These are phyloP conservation scores for Creontiades dilutus DNA, from an alignment of 2,888 invertebrate species.

Conservation along the genomic window DNA sequence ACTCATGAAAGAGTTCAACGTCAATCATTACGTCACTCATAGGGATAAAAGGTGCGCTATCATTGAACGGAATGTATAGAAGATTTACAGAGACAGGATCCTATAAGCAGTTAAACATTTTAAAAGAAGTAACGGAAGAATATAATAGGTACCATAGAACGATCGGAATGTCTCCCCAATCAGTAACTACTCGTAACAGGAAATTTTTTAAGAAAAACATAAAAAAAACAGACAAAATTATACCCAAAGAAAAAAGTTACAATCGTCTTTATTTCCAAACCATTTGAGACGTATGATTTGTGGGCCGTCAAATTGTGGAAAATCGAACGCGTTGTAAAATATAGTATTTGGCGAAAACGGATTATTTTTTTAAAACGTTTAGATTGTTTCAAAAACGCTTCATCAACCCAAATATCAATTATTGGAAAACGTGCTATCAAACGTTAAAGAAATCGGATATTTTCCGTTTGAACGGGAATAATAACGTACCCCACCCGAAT, in stretches of 20 bases:
- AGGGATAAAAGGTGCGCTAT: not conserved
- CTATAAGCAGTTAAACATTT: no score
- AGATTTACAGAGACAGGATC: not conserved
- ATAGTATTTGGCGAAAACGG: not conserved
- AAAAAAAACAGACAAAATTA: slow-evolving; percentile 36
- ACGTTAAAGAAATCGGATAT: not conserved
- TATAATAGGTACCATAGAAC: not conserved
- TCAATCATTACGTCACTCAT: slow-evolving; percentile 10
- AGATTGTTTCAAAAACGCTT: slow-evolving; percentile 17
- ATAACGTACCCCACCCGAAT: not conserved
- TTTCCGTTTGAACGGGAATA: not conserved
- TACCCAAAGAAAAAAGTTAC: not conserved
- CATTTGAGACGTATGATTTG: not conserved
- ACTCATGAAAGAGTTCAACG: not conserved
- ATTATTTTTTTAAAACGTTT: not conserved
- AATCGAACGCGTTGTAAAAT: not conserved
- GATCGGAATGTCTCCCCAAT: not conserved
- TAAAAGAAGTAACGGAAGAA: not conserved
- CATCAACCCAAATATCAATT: slow-evolving; percentile 33
- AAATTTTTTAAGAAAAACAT: not conserved
- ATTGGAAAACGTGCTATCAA: not conserved
- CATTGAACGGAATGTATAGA: slow-evolving; percentile 18
- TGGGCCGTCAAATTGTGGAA: not conserved
- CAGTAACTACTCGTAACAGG: not conserved
- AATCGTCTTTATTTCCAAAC: not conserved